A percentile compares a stretch with the other conserved stretches of the same genome.
phyloP scores from a whole-genome alignment of 2,888 invertebrate species.

The Caenorhabditis macrosperma region DNA sequence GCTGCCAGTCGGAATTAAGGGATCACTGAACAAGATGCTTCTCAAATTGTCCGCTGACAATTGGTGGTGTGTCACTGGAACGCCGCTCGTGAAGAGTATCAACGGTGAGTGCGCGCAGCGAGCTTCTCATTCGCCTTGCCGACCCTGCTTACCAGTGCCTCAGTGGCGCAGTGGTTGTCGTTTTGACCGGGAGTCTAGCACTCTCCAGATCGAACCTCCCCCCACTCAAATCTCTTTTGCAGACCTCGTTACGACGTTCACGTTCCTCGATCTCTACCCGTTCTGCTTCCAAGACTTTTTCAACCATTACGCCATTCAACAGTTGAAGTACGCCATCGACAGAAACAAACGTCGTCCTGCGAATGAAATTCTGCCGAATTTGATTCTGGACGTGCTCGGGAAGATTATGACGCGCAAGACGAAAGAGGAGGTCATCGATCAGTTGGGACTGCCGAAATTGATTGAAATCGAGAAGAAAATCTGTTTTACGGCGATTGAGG shows the following conservation, averaged over 20 bases:
- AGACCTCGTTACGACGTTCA: slow-evolving; percentile 57
- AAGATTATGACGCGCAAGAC: slow-evolving; percentile 85
- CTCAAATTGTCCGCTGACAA: slow-evolving; percentile 84
- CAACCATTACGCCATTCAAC: neutral
- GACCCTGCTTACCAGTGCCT: no score
- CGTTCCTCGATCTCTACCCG: slow-evolving; percentile 58
- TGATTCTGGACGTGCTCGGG: slow-evolving; percentile 10
- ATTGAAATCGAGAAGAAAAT: slow-evolving; percentile 84
- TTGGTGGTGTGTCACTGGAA: slow-evolving; percentile 87
- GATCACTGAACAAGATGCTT: slow-evolving; percentile 85
- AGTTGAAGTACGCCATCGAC: slow-evolving; percentile 8
- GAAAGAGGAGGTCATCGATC: slow-evolving; percentile 85
- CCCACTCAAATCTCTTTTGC: neutral
- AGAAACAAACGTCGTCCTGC: neutral
- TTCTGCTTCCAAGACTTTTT: slow-evolving; percentile 36
- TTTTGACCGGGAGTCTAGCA: no score
- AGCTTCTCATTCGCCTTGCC: no score
- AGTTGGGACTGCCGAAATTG: slow-evolving; percentile 85
- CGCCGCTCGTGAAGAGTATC: slow-evolving; percentile 85
- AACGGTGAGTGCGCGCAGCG: slow-evolving; percentile 83
- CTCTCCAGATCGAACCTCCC: no score
- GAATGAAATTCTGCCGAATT: neutral
- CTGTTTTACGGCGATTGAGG: slow-evolving; percentile 86
- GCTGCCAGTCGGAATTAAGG: slow-evolving; percentile 84
- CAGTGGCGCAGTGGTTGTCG: no score